Evolutionary conservation across 2,113 vertebrate species (phyloP).

Genomic region (Tringa solitaria): DNA sequence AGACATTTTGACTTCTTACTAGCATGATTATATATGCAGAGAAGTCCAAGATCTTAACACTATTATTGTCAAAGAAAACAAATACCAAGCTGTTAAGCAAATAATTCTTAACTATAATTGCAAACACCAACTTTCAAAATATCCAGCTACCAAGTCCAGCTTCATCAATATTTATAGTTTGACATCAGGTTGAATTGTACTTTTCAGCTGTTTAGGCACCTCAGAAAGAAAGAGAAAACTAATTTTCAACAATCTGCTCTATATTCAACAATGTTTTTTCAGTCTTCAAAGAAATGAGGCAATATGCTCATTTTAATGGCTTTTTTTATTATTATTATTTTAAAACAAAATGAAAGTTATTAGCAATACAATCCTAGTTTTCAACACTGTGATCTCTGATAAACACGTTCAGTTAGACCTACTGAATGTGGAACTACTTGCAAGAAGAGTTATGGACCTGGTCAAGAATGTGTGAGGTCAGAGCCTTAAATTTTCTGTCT

Average conservation of each 20-base stretch:
- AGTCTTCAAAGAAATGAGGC: neutral
- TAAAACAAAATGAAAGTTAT: neutral
- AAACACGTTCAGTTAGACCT: neutral
- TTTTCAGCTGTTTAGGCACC: neutral
- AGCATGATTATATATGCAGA: neutral
- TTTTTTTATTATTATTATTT: neutral
- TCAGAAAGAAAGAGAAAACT: neutral
- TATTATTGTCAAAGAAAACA: slow-evolving; percentile 7
- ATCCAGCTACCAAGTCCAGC: slow-evolving; percentile 14
- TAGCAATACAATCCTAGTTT: neutral
- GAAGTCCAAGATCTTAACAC: neutral
- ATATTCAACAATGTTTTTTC: neutral
- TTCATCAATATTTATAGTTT: slow-evolving; percentile 39
- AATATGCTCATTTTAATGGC: neutral
- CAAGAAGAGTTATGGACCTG: neutral
- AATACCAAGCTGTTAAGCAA: slow-evolving; percentile 25
- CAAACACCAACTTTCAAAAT: slow-evolving; percentile 1
- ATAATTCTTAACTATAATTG: slow-evolving; percentile 6
- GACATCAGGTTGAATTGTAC: neutral
- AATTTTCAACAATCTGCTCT: neutral
- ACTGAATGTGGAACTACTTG: neutral
- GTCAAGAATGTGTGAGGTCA: neutral
- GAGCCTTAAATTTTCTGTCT: neutral
- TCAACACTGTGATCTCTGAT: neutral
- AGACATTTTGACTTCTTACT: neutral